Evolutionary conservation across 2,888 invertebrate genomes (phyloP).

Genomic region (Drosophila infuscata): DNA sequence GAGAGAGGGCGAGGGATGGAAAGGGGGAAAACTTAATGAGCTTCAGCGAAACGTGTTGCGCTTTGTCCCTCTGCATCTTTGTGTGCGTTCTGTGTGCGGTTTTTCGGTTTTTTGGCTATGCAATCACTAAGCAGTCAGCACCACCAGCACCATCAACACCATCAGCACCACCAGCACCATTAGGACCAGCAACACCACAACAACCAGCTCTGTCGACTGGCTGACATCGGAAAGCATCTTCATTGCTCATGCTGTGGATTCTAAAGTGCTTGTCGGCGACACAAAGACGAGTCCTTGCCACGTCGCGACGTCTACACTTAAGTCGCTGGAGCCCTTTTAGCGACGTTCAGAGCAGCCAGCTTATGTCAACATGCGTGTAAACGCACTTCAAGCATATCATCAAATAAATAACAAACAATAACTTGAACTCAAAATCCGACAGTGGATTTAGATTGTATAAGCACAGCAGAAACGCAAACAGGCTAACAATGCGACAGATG

Average conservation of each 20-base stretch:
- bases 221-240: slow-evolving; percentile 38
- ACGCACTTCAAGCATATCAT: slow-evolving; percentile 50
- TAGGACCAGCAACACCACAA: not conserved
- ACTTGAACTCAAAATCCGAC: slow-evolving; percentile 37
- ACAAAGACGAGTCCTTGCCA: slow-evolving; percentile 20
- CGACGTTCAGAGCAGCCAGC: slow-evolving; percentile 31
- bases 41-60: slow-evolving; percentile 57
- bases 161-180: not conserved
- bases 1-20: not conserved
- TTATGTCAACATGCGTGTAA: slow-evolving; percentile 53
- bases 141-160: not conserved
- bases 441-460: slow-evolving; percentile 35
- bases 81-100: slow-evolving; percentile 2
- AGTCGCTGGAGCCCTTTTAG: slow-evolving; percentile 42
- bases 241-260: slow-evolving; percentile 41
- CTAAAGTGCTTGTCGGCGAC: slow-evolving; percentile 41
- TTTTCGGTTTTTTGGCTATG: slow-evolving; percentile 17
- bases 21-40: slow-evolving; percentile 50
- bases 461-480: not conserved
- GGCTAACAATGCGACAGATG: not conserved
- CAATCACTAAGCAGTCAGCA: slow-evolving; percentile 12
- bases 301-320: slow-evolving; percentile 23
- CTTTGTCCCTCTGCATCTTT: slow-evolving; percentile 34
- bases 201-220: slow-evolving; percentile 10
- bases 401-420: slow-evolving; percentile 51